A percentile compares a stretch with the other conserved stretches of the same genome.
phyloP scores from a whole-genome alignment of 2,888 invertebrate genomes.

The Sminthurinus aureus region DNA sequence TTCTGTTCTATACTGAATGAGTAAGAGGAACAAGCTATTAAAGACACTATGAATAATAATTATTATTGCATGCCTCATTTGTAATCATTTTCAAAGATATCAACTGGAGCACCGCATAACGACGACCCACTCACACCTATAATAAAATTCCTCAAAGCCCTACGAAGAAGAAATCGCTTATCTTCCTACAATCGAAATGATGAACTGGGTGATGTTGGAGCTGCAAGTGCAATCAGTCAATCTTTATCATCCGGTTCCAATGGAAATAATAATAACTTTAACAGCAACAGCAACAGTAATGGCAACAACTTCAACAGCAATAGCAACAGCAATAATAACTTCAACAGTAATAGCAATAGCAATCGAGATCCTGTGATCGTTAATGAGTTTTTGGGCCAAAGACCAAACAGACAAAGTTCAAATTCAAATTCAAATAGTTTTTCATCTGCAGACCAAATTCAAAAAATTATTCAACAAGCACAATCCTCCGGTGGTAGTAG shows the following conservation, averaged over 20 bases:
- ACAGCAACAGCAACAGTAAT: background rate
- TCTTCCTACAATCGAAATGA: slow-evolving; percentile 6
- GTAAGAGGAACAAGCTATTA: too few species aligned
- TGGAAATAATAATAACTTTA: background rate
- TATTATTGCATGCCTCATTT: background rate
- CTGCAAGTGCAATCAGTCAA: background rate
- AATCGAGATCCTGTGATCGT: slow-evolving; percentile 19
- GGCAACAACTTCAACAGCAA: background rate
- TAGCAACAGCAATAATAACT: background rate
- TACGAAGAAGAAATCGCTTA: slow-evolving; percentile 17
- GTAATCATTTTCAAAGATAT: background rate
- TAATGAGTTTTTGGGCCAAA: slow-evolving; percentile 25
- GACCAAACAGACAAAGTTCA: background rate
- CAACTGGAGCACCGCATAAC: background rate
- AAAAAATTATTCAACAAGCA: slow-evolving; percentile 23
- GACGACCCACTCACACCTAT: slow-evolving; percentile 20
- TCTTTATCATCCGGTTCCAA: background rate
- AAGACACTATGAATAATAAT: too few species aligned
- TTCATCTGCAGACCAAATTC: slow-evolving; percentile 20
- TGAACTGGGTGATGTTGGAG: background rate
- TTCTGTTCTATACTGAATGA: too few species aligned
- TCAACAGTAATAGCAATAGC: background rate
- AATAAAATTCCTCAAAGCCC: slow-evolving; percentile 23
- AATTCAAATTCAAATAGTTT: slow-evolving; percentile 17
- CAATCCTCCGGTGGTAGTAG: background rate